Evolutionary conservation across 2,113 vertebrate species (phyloP).

Genomic region (Buteo buteo): DNA sequence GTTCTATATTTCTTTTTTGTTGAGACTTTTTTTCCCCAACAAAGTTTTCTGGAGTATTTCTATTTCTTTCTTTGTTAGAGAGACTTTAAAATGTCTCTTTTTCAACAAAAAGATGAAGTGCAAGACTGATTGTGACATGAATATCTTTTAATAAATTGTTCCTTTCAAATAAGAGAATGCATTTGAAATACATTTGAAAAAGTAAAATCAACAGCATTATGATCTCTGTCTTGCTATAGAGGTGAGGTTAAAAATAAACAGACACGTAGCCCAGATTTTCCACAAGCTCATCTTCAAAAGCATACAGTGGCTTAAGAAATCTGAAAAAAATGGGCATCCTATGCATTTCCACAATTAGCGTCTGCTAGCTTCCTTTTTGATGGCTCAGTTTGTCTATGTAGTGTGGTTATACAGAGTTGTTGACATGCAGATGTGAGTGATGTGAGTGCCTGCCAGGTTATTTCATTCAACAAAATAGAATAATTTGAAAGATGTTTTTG

Average conservation of each 20-base stretch:
- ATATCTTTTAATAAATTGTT: background rate
- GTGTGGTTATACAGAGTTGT: background rate
- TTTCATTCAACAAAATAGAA: background rate
- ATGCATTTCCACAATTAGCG: background rate
- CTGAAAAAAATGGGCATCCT: background rate
- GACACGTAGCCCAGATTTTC: background rate
- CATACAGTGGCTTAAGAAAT: background rate
- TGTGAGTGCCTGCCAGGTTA: background rate
- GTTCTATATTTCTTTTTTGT: background rate
- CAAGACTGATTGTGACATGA: background rate
- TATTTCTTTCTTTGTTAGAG: background rate
- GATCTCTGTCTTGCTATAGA: background rate
- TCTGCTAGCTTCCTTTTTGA: background rate
- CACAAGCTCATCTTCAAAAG: background rate
- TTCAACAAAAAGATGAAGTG: background rate
- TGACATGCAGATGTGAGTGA: background rate
- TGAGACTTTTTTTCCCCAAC: background rate
- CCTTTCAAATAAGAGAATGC: background rate
- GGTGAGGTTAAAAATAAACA: background rate
- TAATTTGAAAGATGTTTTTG: background rate
- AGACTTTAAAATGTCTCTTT: background rate
- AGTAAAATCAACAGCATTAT: background rate
- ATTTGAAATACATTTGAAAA: background rate
- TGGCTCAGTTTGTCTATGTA: background rate
- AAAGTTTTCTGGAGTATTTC: background rate